phyloP scores from a whole-genome alignment of 2,888 invertebrate species.

The Xestoiulus laeticollis region DNA sequence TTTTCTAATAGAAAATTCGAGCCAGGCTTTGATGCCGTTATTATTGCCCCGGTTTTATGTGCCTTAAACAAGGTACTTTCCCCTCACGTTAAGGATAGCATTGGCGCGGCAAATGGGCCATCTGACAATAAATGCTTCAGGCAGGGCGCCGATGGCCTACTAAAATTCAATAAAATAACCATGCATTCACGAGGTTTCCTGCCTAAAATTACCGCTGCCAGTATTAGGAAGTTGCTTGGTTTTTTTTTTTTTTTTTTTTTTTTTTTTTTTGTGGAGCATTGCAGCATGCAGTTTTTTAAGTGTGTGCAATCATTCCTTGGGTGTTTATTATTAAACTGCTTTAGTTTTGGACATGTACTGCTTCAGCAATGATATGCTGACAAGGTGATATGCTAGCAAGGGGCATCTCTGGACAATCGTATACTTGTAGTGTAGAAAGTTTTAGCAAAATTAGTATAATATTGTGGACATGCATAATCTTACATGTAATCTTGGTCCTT shows the following conservation, averaged over 20 bases:
- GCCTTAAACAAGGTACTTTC: conserved; percentile 18
- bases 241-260: too few relatives aligned
- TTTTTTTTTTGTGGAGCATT: too few relatives aligned
- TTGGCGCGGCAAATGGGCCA: conserved; percentile 1
- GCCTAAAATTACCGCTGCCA: not conserved
- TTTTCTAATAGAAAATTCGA: conserved; percentile 26
- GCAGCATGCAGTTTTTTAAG: not conserved
- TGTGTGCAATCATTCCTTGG: not conserved
- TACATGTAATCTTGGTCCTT: not conserved
- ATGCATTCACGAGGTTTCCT: not conserved
- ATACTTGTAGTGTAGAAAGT: too few relatives aligned
- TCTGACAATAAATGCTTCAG: not conserved
- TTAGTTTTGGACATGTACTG: too few relatives aligned
- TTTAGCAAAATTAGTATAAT: too few relatives aligned
- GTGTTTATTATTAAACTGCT: not conserved
- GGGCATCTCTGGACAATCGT: too few relatives aligned
- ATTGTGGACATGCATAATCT: too few relatives aligned
- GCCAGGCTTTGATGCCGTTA: not conserved
- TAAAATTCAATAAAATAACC: conserved; percentile 18
- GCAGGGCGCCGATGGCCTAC: conserved; percentile 26
- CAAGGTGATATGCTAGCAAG: too few relatives aligned
- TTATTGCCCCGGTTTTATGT: not conserved
- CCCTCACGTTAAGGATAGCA: conserved; percentile 26
- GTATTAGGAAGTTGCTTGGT: not conserved
- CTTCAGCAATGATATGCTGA: too few relatives aligned